Conservation (phyloP, 2,888 invertebrate species). For the Esperia sulphurella region DNA sequence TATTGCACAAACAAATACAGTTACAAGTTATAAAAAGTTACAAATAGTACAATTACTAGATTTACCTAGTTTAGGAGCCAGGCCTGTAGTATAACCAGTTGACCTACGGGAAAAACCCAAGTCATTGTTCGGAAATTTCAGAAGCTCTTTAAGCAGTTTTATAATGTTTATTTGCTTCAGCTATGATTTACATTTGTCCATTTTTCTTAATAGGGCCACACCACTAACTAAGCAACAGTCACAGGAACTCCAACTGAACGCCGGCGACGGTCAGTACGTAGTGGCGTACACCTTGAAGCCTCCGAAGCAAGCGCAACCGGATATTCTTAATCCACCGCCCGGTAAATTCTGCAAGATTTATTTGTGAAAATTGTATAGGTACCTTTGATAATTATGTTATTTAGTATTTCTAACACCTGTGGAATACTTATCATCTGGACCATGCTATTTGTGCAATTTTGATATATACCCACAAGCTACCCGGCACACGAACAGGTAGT, state of each 20-base stretch:
- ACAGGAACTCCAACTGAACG: conserved; percentile 79
- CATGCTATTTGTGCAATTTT: too few species aligned
- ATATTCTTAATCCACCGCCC: conserved; percentile 89
- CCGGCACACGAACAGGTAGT: too few species aligned
- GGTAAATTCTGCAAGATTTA: conserved; percentile 44
- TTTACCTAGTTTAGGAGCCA: too few species aligned
- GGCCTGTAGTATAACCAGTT: too few species aligned
- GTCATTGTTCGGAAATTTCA: too few species aligned
- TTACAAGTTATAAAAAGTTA: too few species aligned
- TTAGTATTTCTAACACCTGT: too few species aligned
- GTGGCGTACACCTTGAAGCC: conserved; percentile 91
- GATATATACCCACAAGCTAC: too few species aligned
- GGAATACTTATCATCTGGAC: too few species aligned
- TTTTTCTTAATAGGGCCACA: conserved; percentile 24
- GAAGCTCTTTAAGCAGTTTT: not conserved
- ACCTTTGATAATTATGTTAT: not conserved
- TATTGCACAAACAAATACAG: not conserved
- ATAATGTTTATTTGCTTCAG: too few species aligned
- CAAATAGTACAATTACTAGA: too few species aligned
- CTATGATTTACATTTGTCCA: not conserved
- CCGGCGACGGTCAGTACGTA: conserved; percentile 90
- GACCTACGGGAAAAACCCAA: too few species aligned
- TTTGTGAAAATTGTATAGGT: not conserved
- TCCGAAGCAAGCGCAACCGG: conserved; percentile 82
- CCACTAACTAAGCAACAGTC: conserved; percentile 59